Evolutionary conservation across 2,797 vertebrate species (phyloP), one percentile per base, ranked within the genome.

Genomic region (Muscicapa comitata): DNA sequence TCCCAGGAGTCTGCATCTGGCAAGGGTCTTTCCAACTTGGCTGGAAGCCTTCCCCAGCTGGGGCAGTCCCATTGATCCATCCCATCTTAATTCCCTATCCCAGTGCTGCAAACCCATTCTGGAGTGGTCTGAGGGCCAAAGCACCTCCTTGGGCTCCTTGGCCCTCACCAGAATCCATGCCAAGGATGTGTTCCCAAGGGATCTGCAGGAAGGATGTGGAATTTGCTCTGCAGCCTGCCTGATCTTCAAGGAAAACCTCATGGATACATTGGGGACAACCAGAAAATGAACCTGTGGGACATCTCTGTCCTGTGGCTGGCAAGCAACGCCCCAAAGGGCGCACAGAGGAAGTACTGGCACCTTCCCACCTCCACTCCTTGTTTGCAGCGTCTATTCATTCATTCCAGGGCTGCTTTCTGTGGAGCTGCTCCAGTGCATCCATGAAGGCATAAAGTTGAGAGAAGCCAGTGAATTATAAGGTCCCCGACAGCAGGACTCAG

Each of bases 161-260:
- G 13, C 33, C 15, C 18, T 65, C 45, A 19, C 26, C 33, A 67
- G 25, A 74, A 67, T 14, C 33, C 28, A 35, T 1, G 0, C 13
- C 24, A 57, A 45, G 33, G 54, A 24, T 28, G 21, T 24, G 8
- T 50, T 77, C 38, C 37, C 37, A 38, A 47, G 38, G 35, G 29
- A 43, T 62, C 54, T 66, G 19, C 26, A 31, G 35, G 43, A 43
- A 48, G 12, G 24, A 45, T 0, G 0, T 0, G 1, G 14, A 29
- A n/a, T 67, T 81, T 59, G 6, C 51, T 84, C 35, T 47, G 33
- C 24, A 61, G 25, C 29, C 33, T 62, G 40, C 23, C 31, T 37
- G 42, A 31, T 50, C 54, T 13, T 50, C 31, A 48, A 53, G 29
- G 33, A 45, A 47, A 76, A 88, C 15, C 19, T 76, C 33, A 70